Evolutionary conservation across 2,888 invertebrate genomes (phyloP), one percentile per base, ranked within the genome.

Genomic region (Dryocosmus kuriphilus): DNA sequence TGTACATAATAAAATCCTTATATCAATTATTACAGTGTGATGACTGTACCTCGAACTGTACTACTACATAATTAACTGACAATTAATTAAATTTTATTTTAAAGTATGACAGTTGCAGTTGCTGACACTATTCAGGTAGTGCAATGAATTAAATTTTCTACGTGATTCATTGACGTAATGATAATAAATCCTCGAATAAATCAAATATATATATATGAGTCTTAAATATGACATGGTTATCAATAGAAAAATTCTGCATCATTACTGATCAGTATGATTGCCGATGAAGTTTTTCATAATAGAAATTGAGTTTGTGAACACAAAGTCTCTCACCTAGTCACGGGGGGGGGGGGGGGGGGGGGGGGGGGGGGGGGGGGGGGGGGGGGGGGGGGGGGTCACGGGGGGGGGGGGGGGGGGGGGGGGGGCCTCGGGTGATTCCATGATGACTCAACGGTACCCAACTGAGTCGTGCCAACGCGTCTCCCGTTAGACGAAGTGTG

Each of bases 361-460:
- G n/a, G n/a, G n/a, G n/a, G n/a, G n/a, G n/a, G n/a, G n/a, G n/a
- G n/a, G n/a, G n/a, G n/a, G n/a, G n/a, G n/a, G n/a, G n/a, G n/a
- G n/a, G n/a, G n/a, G n/a, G n/a, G n/a, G n/a, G n/a, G n/a, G n/a
- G n/a, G n/a, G n/a, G n/a, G n/a, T n/a, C n/a, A n/a, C n/a, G n/a
- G n/a, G n/a, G n/a, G n/a, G n/a, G n/a, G n/a, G n/a, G n/a, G n/a
- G n/a, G n/a, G n/a, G n/a, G n/a, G n/a, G n/a, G n/a, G n/a, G n/a
- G n/a, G n/a, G n/a, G 14, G 0, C 11, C 24, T 22, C 19, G 9
- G 38, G 41, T 67, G 67, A 35, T 67, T 41, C 41, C 67, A 41
- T 67, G 7, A 67, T 67, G 41, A 41, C 67, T 67, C 41, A 67
- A 67, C 67, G 35, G 67, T 41, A 41, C 41, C 24, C 38, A 41